Evolutionary conservation across 2,888 invertebrate species (phyloP).

Genomic region (Heliconius charithonia): DNA sequence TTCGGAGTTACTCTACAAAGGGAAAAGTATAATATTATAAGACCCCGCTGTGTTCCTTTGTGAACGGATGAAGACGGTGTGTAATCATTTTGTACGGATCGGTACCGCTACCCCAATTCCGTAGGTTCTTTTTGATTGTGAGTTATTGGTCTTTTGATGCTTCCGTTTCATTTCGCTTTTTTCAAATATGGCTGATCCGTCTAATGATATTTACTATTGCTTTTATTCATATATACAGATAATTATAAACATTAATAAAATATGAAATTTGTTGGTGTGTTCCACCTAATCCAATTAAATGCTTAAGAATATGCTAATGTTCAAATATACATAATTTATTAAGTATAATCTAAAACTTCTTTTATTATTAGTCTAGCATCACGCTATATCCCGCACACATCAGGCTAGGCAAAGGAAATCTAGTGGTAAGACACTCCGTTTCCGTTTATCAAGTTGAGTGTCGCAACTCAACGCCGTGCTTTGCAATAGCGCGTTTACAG

Average conservation of each 20-base stretch:
- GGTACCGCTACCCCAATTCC: conserved; percentile 80
- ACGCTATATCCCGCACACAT: too few species aligned
- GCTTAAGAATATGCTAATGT: neutral
- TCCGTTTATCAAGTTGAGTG: too few species aligned
- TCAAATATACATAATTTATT: neutral
- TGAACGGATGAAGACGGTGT: conserved; percentile 78
- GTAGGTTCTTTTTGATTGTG: conserved; percentile 78
- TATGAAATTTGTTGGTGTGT: too few species aligned
- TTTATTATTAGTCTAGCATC: too few species aligned
- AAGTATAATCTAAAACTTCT: neutral
- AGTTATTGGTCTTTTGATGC: conserved; percentile 74
- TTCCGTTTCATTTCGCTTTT: conserved; percentile 69
- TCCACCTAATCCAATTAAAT: too few species aligned
- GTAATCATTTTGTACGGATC: conserved; percentile 82
- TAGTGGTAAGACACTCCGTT: too few species aligned
- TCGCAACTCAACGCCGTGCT: too few species aligned
- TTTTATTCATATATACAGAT: neutral
- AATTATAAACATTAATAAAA: neutral
- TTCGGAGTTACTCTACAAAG: conserved; percentile 77
- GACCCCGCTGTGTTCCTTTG: conserved; percentile 82
- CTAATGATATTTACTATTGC: conserved; percentile 15
- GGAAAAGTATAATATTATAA: conserved; percentile 80
- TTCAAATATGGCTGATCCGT: conserved; percentile 6
- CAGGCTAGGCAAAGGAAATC: too few species aligned
- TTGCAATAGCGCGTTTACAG: too few species aligned